Conservation (phyloP, 2,797 vertebrate species). For the Sparidentex hasta region DNA sequence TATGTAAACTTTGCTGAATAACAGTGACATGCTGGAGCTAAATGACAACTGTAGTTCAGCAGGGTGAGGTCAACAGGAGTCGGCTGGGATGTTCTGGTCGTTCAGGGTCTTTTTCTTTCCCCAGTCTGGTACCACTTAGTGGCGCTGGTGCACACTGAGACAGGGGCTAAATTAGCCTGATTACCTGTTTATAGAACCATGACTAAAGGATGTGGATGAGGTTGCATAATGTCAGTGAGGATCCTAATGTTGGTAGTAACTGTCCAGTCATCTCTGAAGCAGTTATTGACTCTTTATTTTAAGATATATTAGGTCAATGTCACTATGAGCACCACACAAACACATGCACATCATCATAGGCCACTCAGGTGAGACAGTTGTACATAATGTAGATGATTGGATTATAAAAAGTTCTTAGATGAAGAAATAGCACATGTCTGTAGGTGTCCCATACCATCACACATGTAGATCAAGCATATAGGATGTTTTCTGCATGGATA, state of each 20-base stretch:
- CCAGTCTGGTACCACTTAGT: slow-evolving; percentile 35
- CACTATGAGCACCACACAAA: neutral
- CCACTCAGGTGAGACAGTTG: neutral
- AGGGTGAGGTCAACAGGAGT: slow-evolving; percentile 46
- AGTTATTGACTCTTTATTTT: neutral
- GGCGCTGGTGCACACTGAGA: slow-evolving; percentile 36
- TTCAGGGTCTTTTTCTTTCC: neutral
- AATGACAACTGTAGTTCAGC: neutral
- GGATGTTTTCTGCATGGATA: neutral
- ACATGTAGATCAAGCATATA: neutral
- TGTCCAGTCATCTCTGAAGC: neutral
- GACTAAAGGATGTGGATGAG: slow-evolving; percentile 6
- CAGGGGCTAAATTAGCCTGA: neutral
- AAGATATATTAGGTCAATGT: neutral
- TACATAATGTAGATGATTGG: neutral
- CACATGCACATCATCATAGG: neutral
- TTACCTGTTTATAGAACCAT: slow-evolving; percentile 14
- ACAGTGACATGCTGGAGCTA: neutral
- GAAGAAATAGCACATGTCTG: neutral
- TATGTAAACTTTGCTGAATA: neutral
- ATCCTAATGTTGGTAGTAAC: neutral
- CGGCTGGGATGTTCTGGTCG: slow-evolving; percentile 18
- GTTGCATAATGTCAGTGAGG: neutral
- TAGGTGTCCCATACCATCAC: neutral
- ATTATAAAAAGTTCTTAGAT: neutral